Conservation (phyloP, 2,113 vertebrate genomes). For the Romanogobio albipinnatus region DNA sequence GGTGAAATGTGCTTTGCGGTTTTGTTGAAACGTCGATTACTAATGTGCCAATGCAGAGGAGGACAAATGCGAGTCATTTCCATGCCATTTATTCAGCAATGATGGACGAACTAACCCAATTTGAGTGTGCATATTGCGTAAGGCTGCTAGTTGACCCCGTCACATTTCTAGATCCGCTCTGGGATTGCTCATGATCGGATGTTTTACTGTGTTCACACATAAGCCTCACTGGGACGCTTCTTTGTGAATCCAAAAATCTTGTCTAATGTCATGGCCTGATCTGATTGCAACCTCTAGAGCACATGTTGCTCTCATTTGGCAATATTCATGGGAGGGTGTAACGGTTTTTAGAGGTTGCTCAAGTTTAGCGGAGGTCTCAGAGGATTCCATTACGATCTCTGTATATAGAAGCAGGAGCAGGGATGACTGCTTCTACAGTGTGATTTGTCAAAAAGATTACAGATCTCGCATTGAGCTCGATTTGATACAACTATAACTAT, state of each 20-base stretch:
- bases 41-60: background rate
- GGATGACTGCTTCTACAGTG: conserved; percentile 1
- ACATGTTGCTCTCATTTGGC: conserved; percentile 23
- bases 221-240: conserved; percentile 2
- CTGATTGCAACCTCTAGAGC: conserved; percentile 32
- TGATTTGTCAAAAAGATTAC: background rate
- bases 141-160: conserved; percentile 15
- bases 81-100: background rate
- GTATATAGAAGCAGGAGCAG: background rate
- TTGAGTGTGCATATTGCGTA: background rate
- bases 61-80: background rate
- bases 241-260: conserved; percentile 7
- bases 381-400: conserved; percentile 4
- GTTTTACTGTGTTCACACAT: conserved; percentile 3
- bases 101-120: background rate
- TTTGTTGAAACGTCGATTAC: background rate
- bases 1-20: background rate
- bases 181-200: background rate
- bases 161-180: conserved; percentile 12
- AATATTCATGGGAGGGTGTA: conserved; percentile 26
- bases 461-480: background rate
- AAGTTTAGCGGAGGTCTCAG: conserved; percentile 17
- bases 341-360: conserved; percentile 35
- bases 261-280: conserved; percentile 15
- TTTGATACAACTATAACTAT: background rate